Conservation (phyloP, 2,797 vertebrate genomes). For the Heliangelus exortis region DNA sequence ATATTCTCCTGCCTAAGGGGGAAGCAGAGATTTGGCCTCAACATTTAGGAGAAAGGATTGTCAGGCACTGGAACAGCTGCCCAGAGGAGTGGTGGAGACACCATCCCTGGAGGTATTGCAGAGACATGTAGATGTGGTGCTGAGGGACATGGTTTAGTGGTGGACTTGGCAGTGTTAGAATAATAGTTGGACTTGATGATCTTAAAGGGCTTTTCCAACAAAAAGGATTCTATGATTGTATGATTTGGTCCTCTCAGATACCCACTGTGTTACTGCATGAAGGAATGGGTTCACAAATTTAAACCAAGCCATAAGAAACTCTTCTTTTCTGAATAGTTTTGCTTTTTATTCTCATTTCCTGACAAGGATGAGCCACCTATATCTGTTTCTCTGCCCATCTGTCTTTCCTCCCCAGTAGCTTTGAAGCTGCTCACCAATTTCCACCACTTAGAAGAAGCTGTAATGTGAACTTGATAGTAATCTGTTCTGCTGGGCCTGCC, state of each 20-base stretch:
- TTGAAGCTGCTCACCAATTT: conserved; percentile 42
- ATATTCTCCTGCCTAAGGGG: background rate
- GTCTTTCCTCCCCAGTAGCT: conserved; percentile 1
- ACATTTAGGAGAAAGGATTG: too few relatives aligned
- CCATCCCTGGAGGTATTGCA: too few relatives aligned
- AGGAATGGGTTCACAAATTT: background rate
- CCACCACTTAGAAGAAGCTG: conserved; percentile 23
- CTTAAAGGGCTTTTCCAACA: too few relatives aligned
- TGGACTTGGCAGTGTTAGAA: too few relatives aligned
- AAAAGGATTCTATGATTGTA: too few relatives aligned
- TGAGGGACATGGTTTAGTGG: too few relatives aligned
- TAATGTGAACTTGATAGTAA: conserved; percentile 33
- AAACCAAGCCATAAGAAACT: background rate
- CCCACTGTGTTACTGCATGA: background rate
- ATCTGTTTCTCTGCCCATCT: conserved; percentile 8
- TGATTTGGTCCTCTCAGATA: background rate
- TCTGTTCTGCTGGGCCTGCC: conserved; percentile 39
- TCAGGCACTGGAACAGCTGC: too few relatives aligned
- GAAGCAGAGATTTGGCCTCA: background rate
- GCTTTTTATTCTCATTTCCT: background rate
- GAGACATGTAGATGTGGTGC: too few relatives aligned
- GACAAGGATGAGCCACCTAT: background rate
- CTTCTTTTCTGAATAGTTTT: background rate
- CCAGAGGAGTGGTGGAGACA: too few relatives aligned
- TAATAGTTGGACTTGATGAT: too few relatives aligned